Evolutionary conservation across 2,888 invertebrate genomes (phyloP).

Genomic region (Teleogryllus oceanicus): DNA sequence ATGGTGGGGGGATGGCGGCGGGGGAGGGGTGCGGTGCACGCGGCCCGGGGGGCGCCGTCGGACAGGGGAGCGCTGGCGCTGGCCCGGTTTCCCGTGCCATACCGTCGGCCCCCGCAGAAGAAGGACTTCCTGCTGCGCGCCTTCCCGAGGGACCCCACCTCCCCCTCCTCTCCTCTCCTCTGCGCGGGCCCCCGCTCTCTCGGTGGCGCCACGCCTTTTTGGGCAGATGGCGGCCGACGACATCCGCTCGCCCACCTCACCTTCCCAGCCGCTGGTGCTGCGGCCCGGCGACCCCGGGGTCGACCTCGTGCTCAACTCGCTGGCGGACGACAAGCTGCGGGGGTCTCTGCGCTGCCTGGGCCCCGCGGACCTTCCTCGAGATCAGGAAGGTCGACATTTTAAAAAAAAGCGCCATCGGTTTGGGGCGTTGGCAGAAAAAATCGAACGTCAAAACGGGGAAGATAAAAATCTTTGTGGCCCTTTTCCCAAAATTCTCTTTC

Average conservation of each 20-base stretch:
- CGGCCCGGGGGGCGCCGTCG: conserved; percentile 69
- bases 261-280: conserved; percentile 82
- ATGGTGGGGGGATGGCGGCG: conserved; percentile 53
- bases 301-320: conserved; percentile 83
- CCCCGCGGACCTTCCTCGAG: conserved; percentile 68
- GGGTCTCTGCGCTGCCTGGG: conserved; percentile 63
- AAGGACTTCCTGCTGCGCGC: conserved; percentile 55
- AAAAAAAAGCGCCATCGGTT: conserved; percentile 55
- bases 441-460: too few relatives aligned
- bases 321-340: conserved; percentile 85
- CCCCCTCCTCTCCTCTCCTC: too few relatives aligned
- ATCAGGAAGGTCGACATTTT: conserved; percentile 62
- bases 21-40: conserved; percentile 53
- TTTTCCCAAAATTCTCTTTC: too few relatives aligned
- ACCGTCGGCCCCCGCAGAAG: conserved; percentile 66
- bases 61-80: conserved; percentile 58
- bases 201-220: too few relatives aligned
- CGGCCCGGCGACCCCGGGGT: conserved; percentile 81
- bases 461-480: too few relatives aligned
- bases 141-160: background rate
- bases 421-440: too few relatives aligned
- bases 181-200: too few relatives aligned
- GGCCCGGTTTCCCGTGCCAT: conserved; percentile 57
- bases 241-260: conserved; percentile 41
- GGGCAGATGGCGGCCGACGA: background rate